A percentile compares a stretch with the other conserved stretches of the same genome.
These are phyloP conservation scores for Myotis davidii DNA, from an alignment of 2,113 vertebrate species.

Conservation along the genomic window DNA sequence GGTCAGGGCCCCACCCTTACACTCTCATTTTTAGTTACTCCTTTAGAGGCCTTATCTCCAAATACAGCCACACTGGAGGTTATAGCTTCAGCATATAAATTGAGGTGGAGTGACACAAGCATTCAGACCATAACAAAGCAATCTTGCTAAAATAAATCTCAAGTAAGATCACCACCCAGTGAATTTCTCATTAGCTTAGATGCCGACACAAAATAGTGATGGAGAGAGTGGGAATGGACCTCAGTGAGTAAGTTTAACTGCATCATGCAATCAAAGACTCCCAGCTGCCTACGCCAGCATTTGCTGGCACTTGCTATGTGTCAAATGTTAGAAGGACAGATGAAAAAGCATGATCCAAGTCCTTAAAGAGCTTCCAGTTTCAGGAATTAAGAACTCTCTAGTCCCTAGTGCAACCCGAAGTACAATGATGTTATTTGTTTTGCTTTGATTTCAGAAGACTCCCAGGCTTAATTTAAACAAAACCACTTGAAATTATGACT, in stretches of 20 bases:
- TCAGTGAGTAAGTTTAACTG: neutral
- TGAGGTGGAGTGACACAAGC: neutral
- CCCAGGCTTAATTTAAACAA: neutral
- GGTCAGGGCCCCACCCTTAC: neutral
- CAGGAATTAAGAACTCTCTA: neutral
- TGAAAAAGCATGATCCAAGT: fast-evolving
- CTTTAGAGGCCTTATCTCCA: neutral
- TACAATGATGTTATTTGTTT: neutral
- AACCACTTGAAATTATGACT: neutral
- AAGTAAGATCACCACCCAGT: neutral
- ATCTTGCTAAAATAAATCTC: neutral
- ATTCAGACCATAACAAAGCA: neutral
- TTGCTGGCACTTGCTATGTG: neutral
- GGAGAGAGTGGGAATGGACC: neutral
- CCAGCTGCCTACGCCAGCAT: neutral
- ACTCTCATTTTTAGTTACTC: neutral
- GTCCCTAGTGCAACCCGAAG: neutral
- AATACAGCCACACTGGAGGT: neutral
- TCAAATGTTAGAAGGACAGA: neutral
- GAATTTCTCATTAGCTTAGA: neutral
- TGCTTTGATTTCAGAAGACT: neutral
- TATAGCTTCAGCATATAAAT: neutral
- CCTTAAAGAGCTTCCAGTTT: too few species aligned
- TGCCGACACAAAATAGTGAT: neutral
- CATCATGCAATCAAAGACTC: neutral